phyloP scores from a whole-genome alignment of 2,113 vertebrate species.

The Alligator sinensis region DNA sequence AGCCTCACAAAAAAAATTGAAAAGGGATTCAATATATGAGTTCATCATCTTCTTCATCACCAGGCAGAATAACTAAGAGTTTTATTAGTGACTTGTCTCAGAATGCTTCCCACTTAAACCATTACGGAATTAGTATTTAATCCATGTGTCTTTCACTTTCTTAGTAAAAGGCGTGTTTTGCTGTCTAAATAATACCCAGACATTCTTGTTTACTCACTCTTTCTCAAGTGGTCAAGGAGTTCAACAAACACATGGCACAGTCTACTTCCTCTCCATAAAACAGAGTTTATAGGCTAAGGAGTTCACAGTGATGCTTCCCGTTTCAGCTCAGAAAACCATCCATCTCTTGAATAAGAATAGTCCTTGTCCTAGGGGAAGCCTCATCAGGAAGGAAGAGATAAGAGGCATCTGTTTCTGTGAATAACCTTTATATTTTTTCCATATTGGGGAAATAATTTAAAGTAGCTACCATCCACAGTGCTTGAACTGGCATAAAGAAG shows the following conservation, averaged over 20 bases:
- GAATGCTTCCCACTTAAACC: not conserved
- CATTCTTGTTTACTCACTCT: not conserved
- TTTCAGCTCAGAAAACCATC: slow-evolving; percentile 62
- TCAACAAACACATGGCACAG: slow-evolving; percentile 30
- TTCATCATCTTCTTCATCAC: not conserved
- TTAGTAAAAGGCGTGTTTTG: not conserved
- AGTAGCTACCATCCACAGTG: not conserved
- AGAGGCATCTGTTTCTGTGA: slow-evolving; percentile 39
- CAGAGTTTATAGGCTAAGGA: slow-evolving; percentile 43
- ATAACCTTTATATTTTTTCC: not conserved
- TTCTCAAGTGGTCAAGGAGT: not conserved
- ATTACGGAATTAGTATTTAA: not conserved
- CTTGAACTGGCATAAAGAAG: not conserved
- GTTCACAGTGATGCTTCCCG: slow-evolving; percentile 61
- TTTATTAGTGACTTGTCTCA: not conserved
- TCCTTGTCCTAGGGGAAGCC: slow-evolving; percentile 11
- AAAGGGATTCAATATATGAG: not conserved
- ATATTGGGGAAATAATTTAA: not conserved
- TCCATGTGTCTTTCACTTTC: not conserved
- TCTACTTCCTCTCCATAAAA: slow-evolving; percentile 46
- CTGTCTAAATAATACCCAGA: not conserved
- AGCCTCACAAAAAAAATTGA: not conserved
- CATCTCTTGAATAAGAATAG: slow-evolving; percentile 36
- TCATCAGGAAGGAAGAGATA: slow-evolving; percentile 52
- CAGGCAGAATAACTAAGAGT: not conserved